Base-by-base conservation (phyloP, 2,113 vertebrate genomes). In the Vireo altiloquus region DNA sequence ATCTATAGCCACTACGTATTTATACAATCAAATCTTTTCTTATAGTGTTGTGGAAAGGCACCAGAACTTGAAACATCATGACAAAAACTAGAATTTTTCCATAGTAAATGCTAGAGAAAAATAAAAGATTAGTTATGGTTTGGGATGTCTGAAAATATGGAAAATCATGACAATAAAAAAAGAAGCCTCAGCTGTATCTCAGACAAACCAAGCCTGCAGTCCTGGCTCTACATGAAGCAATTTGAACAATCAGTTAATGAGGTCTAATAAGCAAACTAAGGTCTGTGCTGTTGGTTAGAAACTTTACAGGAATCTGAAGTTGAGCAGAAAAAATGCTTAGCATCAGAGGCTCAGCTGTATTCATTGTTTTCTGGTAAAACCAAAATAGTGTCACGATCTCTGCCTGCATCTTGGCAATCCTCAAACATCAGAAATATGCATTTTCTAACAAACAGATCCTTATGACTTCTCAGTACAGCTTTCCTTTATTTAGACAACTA, bases 281-380 rank as follows among this genome's bases (percentile, higher is more conserved):
- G 42, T 40, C 81, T 72, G 60, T 60, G 69, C 20, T 23, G 13
- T 46, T 85, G 78, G 84, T 94, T 82, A 93, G 82, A 94, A 92
- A 92, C 52, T 86, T 1, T 2, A 28, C 47, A 79, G 71, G 82
- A 94, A 96, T 95, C 50, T 1, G 0, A 87, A 95, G 20, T 3
- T 63, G 83, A 88, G 66, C 54, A 59, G 50, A 70, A 89, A 94
- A 92, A 91, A 85, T 65, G 66, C 66, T 74, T 77, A 89, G 80
- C 78, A 65, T 85, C 20, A 82, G 66, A 82, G 8, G 33, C 59
- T 95, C 89, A 94, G 87, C 84, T 95, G 52, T 54, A 52, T 60
- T 61, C 82, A 89, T 72, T 95, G 94, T 92, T 85, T 90, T 88
- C 93, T 88, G 82, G 89, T 87, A 87, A 95, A 94, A 90, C 70